Percentiles rank a stretch among this genome's conserved stretches.
Evolutionary conservation across 2,797 vertebrate genomes (phyloP).

Genomic region (Okamejei kenojei): DNA sequence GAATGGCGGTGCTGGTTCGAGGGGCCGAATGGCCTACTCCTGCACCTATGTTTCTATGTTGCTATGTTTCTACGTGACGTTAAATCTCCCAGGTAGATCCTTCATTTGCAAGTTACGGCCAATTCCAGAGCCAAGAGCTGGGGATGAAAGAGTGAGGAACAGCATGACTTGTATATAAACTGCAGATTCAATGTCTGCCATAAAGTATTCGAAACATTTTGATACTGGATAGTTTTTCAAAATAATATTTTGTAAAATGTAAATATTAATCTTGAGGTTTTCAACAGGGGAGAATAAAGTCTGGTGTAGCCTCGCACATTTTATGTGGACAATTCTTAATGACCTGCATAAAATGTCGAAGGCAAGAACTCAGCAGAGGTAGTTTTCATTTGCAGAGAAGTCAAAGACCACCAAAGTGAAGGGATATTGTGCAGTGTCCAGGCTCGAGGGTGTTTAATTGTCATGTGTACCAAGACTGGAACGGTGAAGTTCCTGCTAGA

Average conservation of each 20-base stretch:
- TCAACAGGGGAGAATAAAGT: background rate
- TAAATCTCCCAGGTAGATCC: background rate
- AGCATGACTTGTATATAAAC: background rate
- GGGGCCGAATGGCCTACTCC: too few species aligned
- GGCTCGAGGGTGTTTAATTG: too few species aligned
- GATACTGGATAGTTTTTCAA: background rate
- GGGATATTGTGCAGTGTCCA: background rate
- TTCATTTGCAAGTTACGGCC: background rate
- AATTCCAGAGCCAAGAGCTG: background rate
- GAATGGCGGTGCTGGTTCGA: too few species aligned
- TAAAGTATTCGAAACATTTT: background rate
- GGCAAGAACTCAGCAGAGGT: background rate
- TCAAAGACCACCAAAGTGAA: background rate
- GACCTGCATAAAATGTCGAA: background rate
- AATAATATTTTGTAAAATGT: background rate
- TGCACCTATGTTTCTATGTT: background rate
- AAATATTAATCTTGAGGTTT: conserved; percentile 11
- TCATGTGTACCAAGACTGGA: too few species aligned
- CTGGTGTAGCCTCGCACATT: background rate
- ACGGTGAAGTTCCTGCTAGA: too few species aligned
- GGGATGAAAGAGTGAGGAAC: background rate
- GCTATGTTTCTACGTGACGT: background rate
- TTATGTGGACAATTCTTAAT: too few species aligned
- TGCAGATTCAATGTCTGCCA: conserved; percentile 3
- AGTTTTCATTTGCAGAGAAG: background rate